Evolutionary conservation across 2,888 invertebrate species (phyloP).

Genomic region (Blomia tropicalis): DNA sequence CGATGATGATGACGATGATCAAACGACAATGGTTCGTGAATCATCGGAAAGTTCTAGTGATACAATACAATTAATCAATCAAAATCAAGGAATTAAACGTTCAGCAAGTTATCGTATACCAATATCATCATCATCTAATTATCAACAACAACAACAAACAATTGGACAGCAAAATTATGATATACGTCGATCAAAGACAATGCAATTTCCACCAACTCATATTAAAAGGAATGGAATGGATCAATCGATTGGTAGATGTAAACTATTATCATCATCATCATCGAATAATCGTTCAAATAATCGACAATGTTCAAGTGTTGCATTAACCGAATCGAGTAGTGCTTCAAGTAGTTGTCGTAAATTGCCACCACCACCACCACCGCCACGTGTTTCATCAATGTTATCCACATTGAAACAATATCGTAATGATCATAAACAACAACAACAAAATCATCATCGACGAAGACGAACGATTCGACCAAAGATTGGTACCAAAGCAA

Average conservation of each 20-base stretch:
- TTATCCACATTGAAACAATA: not conserved
- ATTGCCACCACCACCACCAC: slow-evolving; percentile 29
- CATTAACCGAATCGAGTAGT: slow-evolving; percentile 11
- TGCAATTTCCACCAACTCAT: not conserved
- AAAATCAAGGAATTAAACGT: not conserved
- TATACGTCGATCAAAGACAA: not conserved
- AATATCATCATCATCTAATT: not conserved
- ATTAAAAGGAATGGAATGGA: too few species aligned
- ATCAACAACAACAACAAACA: too few species aligned
- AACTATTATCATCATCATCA: too few species aligned
- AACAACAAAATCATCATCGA: not conserved
- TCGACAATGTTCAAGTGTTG: not conserved
- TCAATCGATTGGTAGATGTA: too few species aligned
- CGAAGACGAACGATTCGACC: not conserved
- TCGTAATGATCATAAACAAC: not conserved
- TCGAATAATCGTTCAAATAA: not conserved
- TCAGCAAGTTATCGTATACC: not conserved
- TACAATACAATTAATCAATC: not conserved
- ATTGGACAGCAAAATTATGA: not conserved
- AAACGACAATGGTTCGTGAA: not conserved
- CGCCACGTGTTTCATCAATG: slow-evolving; percentile 29
- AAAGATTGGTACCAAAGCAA: not conserved
- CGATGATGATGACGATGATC: not conserved
- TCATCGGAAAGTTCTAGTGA: not conserved
- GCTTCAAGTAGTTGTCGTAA: slow-evolving; percentile 4